Base-by-base conservation (phyloP, 2,888 invertebrate genomes). In the Xiphydria camelus region DNA sequence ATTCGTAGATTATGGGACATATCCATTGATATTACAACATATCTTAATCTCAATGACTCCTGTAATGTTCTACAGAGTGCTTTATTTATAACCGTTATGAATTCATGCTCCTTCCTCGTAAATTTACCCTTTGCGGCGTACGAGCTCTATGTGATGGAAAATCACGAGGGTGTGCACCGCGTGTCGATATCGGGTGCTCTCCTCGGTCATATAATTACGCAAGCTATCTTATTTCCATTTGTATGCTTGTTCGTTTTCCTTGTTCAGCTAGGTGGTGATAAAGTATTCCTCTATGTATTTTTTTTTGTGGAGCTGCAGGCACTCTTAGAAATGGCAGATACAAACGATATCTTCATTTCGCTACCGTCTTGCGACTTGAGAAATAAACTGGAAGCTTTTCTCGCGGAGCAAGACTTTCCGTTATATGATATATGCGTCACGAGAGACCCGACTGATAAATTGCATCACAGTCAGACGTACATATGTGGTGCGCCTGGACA, bases 251-350 rank as follows among this genome's bases (percentile, higher is more conserved):
- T 38, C 7, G 21, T 38, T 10, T 23, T 15, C 4, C 9, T 29
- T 14, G 9, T 38, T 6, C 23, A 26, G 12, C 14, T 17, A 10
- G 29, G 38, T 10, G 38, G 38, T 18, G 26, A 15, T 10, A 38
- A 26, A 3, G 26, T 19, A 15, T 38, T 38, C 9, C 17, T 38
- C 4, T 38, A 38, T 10, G 7, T 38, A n/a, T 38, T 38, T 38
- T 38, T 19, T 17, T 4, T 38, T 26, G 38, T 26, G 5, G 38
- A 38, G 26, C 17, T 38, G 7, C 23, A 38, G 26, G 26, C 26
- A n/a, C 10, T 38, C 18, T 18, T 38, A 5, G 21, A 26, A n/a
- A 9, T 29, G 4, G 23, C 19, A 3, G 18, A 38, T 17, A n/a
- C n/a, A n/a, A 9, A 26, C 9, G 23, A 23, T 12, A 26, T 15